These are phyloP conservation scores for Agonum fuliginosum DNA, from an alignment of 2,888 invertebrate species.

Conservation along the genomic window DNA sequence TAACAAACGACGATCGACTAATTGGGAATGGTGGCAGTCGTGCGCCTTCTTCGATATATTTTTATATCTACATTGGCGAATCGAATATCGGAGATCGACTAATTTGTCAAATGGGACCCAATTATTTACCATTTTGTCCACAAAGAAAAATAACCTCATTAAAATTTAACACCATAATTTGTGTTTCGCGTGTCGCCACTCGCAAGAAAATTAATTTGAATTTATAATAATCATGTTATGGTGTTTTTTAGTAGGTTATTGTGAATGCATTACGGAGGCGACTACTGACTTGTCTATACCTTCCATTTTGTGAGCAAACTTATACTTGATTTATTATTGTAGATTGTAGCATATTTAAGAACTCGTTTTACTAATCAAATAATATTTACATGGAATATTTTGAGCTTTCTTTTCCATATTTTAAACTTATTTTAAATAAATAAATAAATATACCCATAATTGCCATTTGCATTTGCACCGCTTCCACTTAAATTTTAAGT, in stretches of 20 bases:
- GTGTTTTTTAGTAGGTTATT: slow-evolving; percentile 29
- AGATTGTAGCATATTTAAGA: too few species aligned
- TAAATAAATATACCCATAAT: too few species aligned
- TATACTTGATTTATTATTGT: not conserved
- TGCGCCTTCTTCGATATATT: not conserved
- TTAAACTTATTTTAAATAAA: too few species aligned
- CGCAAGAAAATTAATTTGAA: slow-evolving; percentile 43
- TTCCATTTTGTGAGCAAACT: not conserved
- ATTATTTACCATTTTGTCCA: slow-evolving; percentile 47
- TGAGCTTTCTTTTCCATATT: too few species aligned
- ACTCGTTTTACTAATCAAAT: too few species aligned
- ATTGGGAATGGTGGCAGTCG: slow-evolving; percentile 29
- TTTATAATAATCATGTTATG: slow-evolving; percentile 20
- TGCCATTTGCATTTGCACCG: too few species aligned
- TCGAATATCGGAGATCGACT: not conserved
- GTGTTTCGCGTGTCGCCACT: slow-evolving; percentile 51
- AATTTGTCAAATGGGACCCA: slow-evolving; percentile 50
- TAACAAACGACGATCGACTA: slow-evolving; percentile 31
- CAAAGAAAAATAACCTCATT: slow-evolving; percentile 46
- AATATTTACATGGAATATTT: too few species aligned
- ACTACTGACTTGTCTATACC: too few species aligned
- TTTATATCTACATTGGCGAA: not conserved
- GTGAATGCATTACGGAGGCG: slow-evolving; percentile 5
- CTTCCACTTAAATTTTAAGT: too few species aligned
- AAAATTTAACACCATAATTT: slow-evolving; percentile 53